Conservation (phyloP, 2,797 vertebrate genomes). For the Anguilla pacifica region DNA sequence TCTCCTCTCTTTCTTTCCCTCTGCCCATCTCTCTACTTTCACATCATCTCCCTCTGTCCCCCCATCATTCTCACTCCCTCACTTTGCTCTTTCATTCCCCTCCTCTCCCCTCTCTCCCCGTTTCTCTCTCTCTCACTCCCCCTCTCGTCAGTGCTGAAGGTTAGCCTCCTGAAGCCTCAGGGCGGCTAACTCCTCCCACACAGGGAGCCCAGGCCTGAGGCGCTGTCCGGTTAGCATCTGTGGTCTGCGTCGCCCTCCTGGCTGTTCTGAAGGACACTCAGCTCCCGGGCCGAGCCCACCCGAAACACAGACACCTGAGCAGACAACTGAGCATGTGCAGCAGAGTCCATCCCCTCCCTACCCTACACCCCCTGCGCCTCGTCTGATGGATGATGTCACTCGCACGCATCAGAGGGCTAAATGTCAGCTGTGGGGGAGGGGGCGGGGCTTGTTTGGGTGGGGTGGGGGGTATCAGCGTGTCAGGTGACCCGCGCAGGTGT, state of each 20-base stretch:
- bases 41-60: constrained; percentile 25
- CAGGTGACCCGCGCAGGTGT: neutral
- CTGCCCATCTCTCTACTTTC: neutral
- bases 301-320: neutral
- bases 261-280: neutral
- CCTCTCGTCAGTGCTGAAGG: neutral
- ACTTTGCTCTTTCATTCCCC: constrained; percentile 14
- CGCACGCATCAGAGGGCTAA: neutral
- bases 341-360: too few relatives aligned
- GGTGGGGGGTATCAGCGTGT: neutral
- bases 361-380: neutral
- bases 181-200: constrained; percentile 60
- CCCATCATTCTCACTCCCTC: constrained; percentile 7
- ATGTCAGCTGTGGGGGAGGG: neutral
- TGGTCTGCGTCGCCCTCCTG: neutral
- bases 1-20: neutral
- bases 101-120: neutral
- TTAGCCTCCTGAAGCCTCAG: constrained; percentile 70
- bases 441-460: neutral
- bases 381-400: neutral
- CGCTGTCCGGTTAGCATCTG: neutral
- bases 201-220: neutral
- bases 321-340: neutral
- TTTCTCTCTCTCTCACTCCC: neutral
- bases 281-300: neutral